phyloP scores from a whole-genome alignment of 2,888 invertebrate species.

The Acleris sparsana region DNA sequence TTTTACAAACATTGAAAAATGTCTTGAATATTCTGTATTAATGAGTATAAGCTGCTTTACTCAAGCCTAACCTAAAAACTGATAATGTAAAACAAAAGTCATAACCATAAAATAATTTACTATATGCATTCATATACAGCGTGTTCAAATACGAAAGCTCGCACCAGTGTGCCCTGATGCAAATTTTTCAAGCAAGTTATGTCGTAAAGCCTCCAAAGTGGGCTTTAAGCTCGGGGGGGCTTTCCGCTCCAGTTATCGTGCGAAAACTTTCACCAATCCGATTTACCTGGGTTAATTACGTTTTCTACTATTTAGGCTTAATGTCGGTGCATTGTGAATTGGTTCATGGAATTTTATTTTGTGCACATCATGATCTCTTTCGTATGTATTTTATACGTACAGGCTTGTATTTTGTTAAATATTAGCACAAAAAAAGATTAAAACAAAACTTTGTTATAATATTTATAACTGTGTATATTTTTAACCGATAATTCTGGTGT shows the following conservation, averaged over 20 bases:
- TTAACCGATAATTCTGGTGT: no score
- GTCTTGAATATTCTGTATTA: no score
- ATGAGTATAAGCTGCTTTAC: no score
- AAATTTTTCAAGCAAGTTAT: slow-evolving; percentile 35
- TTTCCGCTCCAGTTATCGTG: slow-evolving; percentile 75
- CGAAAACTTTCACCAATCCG: slow-evolving; percentile 78
- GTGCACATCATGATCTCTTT: neutral
- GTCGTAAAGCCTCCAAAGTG: slow-evolving; percentile 39
- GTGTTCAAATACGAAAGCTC: neutral
- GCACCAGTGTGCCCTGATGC: slow-evolving; percentile 16
- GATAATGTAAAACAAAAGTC: no score
- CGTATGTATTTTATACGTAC: no score
- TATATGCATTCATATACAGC: neutral
- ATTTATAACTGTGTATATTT: no score
- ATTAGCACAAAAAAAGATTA: no score
- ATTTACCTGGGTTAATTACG: slow-evolving; percentile 81
- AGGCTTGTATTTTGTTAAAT: no score
- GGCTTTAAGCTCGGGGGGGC: slow-evolving; percentile 41
- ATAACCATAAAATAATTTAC: no score
- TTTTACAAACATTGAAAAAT: no score
- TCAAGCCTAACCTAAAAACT: no score
- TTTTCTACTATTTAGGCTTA: slow-evolving; percentile 71
- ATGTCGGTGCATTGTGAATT: slow-evolving; percentile 42
- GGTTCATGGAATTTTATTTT: slow-evolving; percentile 37
- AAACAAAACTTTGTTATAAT: no score